Evolutionary conservation across 2,113 vertebrate species (phyloP).

Genomic region (Aramus guarauna): DNA sequence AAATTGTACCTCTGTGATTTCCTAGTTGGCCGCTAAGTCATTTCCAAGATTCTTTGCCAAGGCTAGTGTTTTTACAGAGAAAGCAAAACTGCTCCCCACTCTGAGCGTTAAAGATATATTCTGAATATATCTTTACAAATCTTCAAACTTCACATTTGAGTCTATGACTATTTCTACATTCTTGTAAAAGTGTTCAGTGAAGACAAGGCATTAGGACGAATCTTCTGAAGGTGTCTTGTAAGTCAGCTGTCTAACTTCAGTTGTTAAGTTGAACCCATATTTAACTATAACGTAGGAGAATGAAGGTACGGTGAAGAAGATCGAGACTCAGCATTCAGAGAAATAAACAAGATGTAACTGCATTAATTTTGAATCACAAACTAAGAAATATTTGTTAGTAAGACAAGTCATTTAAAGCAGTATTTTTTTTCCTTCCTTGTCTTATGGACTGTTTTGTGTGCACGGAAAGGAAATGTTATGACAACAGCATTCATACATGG

Average conservation of each 20-base stretch:
- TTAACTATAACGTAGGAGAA: neutral
- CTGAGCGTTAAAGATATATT: neutral
- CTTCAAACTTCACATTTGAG: neutral
- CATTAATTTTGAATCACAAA: neutral
- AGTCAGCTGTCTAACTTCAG: neutral
- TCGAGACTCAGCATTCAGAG: neutral
- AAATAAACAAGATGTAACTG: neutral
- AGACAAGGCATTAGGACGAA: neutral
- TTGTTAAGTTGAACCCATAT: neutral
- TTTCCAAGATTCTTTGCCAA: neutral
- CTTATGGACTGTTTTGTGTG: neutral
- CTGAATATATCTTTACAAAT: neutral
- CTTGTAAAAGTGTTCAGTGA: neutral
- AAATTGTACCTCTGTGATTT: neutral
- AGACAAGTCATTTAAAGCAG: neutral
- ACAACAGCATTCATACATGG: neutral
- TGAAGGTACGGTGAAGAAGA: neutral
- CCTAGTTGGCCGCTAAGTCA: neutral
- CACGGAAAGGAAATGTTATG: neutral
- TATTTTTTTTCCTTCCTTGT: neutral
- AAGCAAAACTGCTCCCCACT: neutral
- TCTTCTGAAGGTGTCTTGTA: neutral
- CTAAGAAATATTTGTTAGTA: neutral
- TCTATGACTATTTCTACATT: neutral
- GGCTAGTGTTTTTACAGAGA: neutral